These are phyloP conservation scores for Coenobita brevimanus DNA, from an alignment of 1,140 invertebrate species.

Conservation along the genomic window DNA sequence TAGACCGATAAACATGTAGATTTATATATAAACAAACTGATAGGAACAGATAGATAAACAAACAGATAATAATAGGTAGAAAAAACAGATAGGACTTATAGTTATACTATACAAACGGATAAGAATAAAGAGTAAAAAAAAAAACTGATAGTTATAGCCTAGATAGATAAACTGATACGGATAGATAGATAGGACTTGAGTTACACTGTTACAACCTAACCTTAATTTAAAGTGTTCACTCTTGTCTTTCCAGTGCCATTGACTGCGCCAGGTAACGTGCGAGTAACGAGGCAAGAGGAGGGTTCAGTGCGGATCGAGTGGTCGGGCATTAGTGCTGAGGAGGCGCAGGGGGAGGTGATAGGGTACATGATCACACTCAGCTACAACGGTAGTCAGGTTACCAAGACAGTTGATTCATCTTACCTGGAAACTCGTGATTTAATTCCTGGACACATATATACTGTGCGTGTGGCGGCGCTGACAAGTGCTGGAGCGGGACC, in stretches of 20 bases:
- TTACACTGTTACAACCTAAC: too few relatives aligned
- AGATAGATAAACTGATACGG: too few relatives aligned
- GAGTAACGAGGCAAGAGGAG: slow-evolving; percentile 38
- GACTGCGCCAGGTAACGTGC: slow-evolving; percentile 49
- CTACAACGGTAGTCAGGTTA: slow-evolving; percentile 57
- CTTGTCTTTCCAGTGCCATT: slow-evolving; percentile 49
- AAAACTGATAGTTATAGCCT: too few relatives aligned
- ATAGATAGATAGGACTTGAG: too few relatives aligned
- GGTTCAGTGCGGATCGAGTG: slow-evolving; percentile 60
- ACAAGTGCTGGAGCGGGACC: slow-evolving; percentile 67
- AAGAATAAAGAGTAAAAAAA: too few relatives aligned
- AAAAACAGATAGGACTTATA: too few relatives aligned
- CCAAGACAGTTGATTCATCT: slow-evolving; percentile 43
- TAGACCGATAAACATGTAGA: too few relatives aligned
- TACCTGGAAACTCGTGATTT: slow-evolving; percentile 67
- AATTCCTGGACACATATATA: slow-evolving; percentile 55
- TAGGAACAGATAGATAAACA: too few relatives aligned
- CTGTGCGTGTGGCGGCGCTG: slow-evolving; percentile 62
- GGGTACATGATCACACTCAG: slow-evolving; percentile 62
- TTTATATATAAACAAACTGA: too few relatives aligned
- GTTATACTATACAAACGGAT: too few relatives aligned
- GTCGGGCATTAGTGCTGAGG: slow-evolving; percentile 34
- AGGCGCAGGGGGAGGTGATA: slow-evolving; percentile 53
- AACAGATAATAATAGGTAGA: too few relatives aligned
- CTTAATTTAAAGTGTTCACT: too few relatives aligned